phyloP scores from a whole-genome alignment of 2,113 vertebrate genomes.

The Seriola dumerili region DNA sequence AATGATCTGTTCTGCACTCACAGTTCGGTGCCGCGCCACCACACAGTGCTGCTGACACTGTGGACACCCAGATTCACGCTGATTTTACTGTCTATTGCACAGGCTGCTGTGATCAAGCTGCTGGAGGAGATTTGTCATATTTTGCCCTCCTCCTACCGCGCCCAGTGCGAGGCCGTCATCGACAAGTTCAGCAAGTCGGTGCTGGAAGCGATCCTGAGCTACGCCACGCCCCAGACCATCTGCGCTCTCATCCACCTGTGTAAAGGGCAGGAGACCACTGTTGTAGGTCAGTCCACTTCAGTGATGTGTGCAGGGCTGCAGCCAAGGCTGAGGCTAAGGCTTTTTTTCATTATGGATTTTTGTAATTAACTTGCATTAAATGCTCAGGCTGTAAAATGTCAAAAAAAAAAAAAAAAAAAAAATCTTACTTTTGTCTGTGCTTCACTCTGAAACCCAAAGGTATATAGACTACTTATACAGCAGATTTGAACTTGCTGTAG shows the following conservation, averaged over 20 bases:
- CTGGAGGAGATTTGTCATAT: constrained; percentile 82
- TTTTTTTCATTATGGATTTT: neutral
- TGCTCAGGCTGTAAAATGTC: neutral
- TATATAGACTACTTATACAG: too few species aligned
- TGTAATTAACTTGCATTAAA: neutral
- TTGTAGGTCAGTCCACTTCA: constrained; percentile 69
- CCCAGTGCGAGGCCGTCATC: constrained; percentile 84
- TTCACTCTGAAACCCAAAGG: too few species aligned
- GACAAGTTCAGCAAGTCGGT: constrained; percentile 77
- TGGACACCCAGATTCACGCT: neutral
- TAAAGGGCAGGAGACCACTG: neutral
- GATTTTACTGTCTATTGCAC: neutral
- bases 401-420: too few species aligned
- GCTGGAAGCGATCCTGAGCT: constrained; percentile 83
- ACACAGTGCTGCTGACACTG: neutral
- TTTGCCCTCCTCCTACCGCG: constrained; percentile 73
- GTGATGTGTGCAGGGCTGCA: neutral
- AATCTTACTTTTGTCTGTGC: too few species aligned
- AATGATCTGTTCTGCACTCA: neutral
- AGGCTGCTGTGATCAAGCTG: constrained; percentile 77
- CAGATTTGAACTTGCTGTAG: neutral
- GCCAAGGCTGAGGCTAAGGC: neutral
- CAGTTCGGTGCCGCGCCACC: neutral
- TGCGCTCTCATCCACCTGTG: constrained; percentile 87
- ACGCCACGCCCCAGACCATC: constrained; percentile 84